Evolutionary conservation across 30 jellyfish, hydroid and myxozoan species (phyloP).

Genomic region (Chrysaora quinquecirrha): DNA sequence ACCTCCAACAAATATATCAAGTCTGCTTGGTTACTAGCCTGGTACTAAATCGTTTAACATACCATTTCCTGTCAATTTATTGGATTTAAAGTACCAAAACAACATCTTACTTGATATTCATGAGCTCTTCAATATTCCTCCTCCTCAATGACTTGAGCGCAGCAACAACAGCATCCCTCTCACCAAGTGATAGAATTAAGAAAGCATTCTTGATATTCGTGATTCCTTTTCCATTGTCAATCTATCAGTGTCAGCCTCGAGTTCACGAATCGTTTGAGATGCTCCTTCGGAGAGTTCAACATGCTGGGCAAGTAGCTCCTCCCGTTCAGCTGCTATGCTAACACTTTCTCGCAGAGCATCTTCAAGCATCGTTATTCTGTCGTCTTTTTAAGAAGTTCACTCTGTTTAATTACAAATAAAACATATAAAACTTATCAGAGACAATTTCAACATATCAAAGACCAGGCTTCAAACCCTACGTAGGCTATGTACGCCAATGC

Average conservation of each 20-base stretch:
- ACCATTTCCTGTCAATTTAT: no score
- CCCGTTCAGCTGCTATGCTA: constrained; percentile 92
- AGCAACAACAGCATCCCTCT: constrained; percentile 78
- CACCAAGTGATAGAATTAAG: constrained; percentile 84
- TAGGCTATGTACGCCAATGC: no score
- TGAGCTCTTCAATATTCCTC: constrained; percentile 68
- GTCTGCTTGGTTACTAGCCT: no score
- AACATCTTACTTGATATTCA: constrained; percentile 72
- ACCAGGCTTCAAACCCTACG: no score
- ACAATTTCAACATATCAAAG: no score
- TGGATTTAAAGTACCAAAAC: not conserved
- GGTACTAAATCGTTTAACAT: no score
- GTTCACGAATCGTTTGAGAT: constrained; percentile 41
- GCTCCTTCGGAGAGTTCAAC: constrained; percentile 90
- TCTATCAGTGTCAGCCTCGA: constrained; percentile 75
- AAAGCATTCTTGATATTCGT: constrained; percentile 93
- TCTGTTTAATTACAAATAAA: no score
- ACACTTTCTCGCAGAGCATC: constrained; percentile 98
- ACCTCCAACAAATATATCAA: no score
- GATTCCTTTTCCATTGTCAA: constrained; percentile 87
- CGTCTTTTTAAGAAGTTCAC: constrained; percentile 60
- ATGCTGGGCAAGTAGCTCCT: constrained; percentile 82
- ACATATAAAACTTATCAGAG: no score
- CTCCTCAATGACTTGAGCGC: constrained; percentile 76
- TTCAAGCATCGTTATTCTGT: constrained; percentile 87